These are phyloP conservation scores for Azorinus chamasolen DNA, from an alignment of 2,888 invertebrate genomes.

Conservation along the genomic window DNA sequence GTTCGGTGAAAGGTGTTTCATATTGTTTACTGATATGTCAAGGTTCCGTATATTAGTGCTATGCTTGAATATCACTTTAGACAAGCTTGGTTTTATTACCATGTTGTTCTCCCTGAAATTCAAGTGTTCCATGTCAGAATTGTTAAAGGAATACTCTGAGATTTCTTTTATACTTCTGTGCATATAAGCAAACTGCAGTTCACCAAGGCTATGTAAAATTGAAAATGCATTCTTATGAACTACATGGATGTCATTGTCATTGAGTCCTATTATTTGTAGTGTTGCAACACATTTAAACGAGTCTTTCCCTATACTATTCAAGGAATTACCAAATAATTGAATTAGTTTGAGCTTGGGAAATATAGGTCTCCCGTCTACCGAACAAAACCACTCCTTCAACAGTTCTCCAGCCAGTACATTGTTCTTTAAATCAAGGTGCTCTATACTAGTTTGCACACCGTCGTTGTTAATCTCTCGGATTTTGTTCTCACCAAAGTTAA, in stretches of 20 bases:
- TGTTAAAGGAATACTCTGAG: neutral
- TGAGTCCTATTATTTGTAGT: neutral
- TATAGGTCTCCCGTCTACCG: neutral
- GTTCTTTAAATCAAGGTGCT: neutral
- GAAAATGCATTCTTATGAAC: slow-evolving; percentile 3
- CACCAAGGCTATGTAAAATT: neutral
- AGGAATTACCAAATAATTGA: slow-evolving; percentile 7
- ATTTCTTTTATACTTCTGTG: slow-evolving; percentile 10
- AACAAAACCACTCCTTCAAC: slow-evolving; percentile 2
- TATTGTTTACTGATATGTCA: slow-evolving; percentile 20
- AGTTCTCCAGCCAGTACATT: neutral
- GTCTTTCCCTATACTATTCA: neutral
- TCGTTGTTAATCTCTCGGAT: slow-evolving; percentile 4
- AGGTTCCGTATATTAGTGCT: slow-evolving; percentile 16
- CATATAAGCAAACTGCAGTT: neutral
- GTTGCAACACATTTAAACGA: slow-evolving; percentile 4
- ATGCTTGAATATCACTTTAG: slow-evolving; percentile 5
- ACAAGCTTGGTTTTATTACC: neutral
- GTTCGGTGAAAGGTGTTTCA: neutral
- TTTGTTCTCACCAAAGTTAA: neutral
- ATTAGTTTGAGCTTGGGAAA: slow-evolving; percentile 2
- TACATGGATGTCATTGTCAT: neutral
- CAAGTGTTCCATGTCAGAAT: slow-evolving; percentile 4
- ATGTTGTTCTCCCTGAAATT: slow-evolving; percentile 3
- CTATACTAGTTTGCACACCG: slow-evolving; percentile 5